Evolutionary conservation across 2,113 vertebrate genomes (phyloP), one percentile per base, ranked within the genome.

Genomic region (Hymenochirus boettgeri): DNA sequence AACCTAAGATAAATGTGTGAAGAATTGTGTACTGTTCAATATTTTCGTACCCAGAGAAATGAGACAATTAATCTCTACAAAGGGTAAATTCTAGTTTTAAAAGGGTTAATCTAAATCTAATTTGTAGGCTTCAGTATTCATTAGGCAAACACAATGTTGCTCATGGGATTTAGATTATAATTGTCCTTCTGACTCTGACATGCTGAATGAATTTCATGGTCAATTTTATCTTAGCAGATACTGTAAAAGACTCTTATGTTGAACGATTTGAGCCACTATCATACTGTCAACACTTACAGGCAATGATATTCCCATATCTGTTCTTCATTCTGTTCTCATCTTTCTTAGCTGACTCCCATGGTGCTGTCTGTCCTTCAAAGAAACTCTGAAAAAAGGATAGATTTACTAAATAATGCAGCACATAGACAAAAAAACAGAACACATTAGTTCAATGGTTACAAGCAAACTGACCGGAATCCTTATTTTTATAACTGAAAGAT

Each of bases 271-370:
- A 26, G 56, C 62, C 54, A 72, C 80, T 72, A 70, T 62, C 56
- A 70, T 18, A 53, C 50, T 62, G 67, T 69, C 66, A 69, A 79
- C 86, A 92, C 96, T 86, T 84, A 99, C 96, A 99, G 75, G 96
- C 96, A 62, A 99, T 99, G 85, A 99, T 99, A 85, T 99, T 99
- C 80, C 96, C 96, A 10, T 99, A 98, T 92, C 96, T 93, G 76
- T 99, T 99, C 91, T 99, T 99, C 93, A 98, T 97, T 80, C 96
- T 92, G 85, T 99, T 99, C 85, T 99, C 96, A 73, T 99, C 96
- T 83, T 98, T 98, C 85, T 99, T 99, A 72, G 96, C 96, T 0
- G 94, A 97, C 76, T 98, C 95, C 96, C 96, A 99, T 0, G 96
- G 93, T 22, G 96, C 96, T 33, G 95, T 92, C 86, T 99, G 96